These are phyloP conservation scores for Whitmania pigra DNA, from an alignment of 1,140 invertebrate genomes.

Conservation along the genomic window DNA sequence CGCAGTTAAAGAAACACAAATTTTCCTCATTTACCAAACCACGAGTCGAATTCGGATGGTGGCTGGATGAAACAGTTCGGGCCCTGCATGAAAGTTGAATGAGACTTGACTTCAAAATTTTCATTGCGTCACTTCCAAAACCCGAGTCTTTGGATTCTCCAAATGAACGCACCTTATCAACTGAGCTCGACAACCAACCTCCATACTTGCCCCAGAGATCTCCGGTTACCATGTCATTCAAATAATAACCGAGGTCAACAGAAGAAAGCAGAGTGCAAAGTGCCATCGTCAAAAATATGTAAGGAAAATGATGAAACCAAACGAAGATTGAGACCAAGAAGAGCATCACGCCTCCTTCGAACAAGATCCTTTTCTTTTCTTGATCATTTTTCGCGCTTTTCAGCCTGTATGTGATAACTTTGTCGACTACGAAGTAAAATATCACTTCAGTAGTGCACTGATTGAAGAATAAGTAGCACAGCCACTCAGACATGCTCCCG, in stretches of 20 bases:
- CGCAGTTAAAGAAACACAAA: not conserved
- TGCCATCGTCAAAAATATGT: not conserved
- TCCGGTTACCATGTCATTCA: not conserved
- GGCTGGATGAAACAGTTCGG: not conserved
- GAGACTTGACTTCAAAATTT: no score
- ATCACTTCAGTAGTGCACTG: no score
- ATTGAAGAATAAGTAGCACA: no score
- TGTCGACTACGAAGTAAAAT: no score
- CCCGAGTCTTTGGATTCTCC: no score
- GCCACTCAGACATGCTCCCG: no score
- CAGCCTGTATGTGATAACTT: no score
- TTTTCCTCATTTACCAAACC: not conserved
- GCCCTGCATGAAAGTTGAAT: not conserved
- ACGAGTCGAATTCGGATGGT: not conserved
- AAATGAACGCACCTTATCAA: no score
- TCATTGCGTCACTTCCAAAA: no score
- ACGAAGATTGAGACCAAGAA: not conserved
- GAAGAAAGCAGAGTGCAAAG: not conserved
- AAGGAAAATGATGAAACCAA: constrained; percentile 10
- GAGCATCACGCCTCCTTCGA: not conserved
- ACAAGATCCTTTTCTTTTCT: not conserved
- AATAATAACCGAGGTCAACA: not conserved
- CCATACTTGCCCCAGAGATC: not conserved
- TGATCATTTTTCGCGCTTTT: not conserved
- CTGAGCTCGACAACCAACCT: no score